A percentile compares a stretch with the other conserved stretches of the same genome.
Evolutionary conservation across 2,113 vertebrate genomes (phyloP).

Genomic region (Lethenteron reissneri): DNA sequence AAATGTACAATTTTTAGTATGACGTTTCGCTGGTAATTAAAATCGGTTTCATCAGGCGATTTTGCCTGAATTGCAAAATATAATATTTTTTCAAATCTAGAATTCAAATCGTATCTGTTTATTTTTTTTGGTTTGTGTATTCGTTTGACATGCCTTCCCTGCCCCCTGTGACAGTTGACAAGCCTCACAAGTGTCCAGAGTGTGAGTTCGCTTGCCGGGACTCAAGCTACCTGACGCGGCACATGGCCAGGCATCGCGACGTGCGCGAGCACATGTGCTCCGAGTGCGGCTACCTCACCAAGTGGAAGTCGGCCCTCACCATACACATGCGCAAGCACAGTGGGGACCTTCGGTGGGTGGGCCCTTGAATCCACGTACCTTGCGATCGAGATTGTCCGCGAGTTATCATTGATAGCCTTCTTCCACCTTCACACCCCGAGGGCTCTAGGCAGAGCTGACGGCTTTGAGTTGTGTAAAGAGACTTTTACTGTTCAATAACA

Average conservation of each 20-base stretch:
- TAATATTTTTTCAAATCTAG: too few relatives aligned
- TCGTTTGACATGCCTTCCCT: constrained; percentile 1
- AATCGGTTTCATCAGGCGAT: too few relatives aligned
- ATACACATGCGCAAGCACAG: constrained; percentile 97
- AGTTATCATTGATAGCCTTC: background rate
- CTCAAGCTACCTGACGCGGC: constrained; percentile 79
- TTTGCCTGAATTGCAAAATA: too few relatives aligned
- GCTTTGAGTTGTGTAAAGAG: too few relatives aligned
- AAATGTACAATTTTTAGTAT: too few relatives aligned
- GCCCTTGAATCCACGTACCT: background rate
- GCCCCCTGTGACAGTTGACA: constrained; percentile 37
- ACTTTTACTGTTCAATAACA: too few relatives aligned
- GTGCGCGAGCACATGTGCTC: constrained; percentile 92
- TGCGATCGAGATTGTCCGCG: background rate
- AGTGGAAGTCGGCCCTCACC: constrained; percentile 84
- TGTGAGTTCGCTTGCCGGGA: constrained; percentile 83
- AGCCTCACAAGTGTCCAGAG: constrained; percentile 68
- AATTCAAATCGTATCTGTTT: background rate
- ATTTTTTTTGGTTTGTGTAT: background rate
- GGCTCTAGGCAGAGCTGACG: background rate
- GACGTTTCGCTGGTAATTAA: too few relatives aligned
- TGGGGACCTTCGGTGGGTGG: constrained; percentile 58
- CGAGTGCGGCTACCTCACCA: constrained; percentile 84
- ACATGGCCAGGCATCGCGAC: constrained; percentile 72
- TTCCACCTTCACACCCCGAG: background rate